Evolutionary conservation across 2,113 vertebrate genomes (phyloP).

Genomic region (Ondatra zibethicus): DNA sequence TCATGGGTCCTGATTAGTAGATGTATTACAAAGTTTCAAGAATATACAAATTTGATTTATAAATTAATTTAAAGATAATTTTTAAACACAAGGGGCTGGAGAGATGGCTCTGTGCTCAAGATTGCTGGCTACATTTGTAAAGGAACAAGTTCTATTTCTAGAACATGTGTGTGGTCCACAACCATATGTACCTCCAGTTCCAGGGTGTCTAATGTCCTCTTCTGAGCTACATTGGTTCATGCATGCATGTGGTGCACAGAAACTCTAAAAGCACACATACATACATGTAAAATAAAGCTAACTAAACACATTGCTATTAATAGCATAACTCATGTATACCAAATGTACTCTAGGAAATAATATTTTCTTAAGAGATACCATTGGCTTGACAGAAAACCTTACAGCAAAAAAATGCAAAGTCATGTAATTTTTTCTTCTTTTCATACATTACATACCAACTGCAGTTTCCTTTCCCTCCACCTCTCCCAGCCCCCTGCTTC

Average conservation of each 20-base stretch:
- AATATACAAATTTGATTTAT: slow-evolving; percentile 80
- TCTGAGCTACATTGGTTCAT: not conserved
- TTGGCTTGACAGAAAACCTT: slow-evolving; percentile 47
- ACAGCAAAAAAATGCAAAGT: not conserved
- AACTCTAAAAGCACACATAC: not conserved
- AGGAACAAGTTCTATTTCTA: not conserved
- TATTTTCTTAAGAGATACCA: not conserved
- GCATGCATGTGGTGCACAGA: not conserved
- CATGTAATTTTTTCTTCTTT: not conserved
- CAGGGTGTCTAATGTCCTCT: not conserved
- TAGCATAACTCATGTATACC: not conserved
- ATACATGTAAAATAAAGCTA: not conserved
- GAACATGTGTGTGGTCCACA: not conserved
- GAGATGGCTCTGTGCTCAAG: not conserved
- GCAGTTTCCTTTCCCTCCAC: not conserved
- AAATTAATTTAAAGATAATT: slow-evolving; percentile 57
- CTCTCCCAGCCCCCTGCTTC: fast-evolving
- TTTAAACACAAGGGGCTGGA: not conserved
- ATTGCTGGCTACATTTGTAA: not conserved
- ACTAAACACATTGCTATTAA: not conserved
- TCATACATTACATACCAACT: not conserved
- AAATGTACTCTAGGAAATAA: slow-evolving; percentile 40
- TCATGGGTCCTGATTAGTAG: slow-evolving; percentile 79
- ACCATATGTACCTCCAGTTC: not conserved
- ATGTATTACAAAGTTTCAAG: slow-evolving; percentile 66